Conservation (phyloP, 2,797 vertebrate species). For the Danio choprae region DNA sequence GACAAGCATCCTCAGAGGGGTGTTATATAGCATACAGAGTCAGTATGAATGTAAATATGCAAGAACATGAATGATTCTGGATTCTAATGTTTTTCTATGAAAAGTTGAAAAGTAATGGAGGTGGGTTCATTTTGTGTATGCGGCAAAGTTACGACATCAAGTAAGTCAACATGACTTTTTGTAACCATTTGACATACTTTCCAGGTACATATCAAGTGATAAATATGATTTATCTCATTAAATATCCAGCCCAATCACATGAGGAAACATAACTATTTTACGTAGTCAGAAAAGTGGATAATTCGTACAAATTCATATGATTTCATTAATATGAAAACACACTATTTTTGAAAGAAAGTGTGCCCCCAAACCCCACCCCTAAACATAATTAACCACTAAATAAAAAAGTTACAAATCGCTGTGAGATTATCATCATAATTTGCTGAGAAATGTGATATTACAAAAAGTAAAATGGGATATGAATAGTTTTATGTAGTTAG, state of each 20-base stretch:
- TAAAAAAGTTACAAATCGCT: no score
- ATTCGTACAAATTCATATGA: no score
- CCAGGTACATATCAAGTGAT: no score
- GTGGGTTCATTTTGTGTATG: background rate
- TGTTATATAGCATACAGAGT: background rate
- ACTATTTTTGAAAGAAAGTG: no score
- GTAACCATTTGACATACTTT: no score
- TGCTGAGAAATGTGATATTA: background rate
- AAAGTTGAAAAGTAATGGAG: background rate
- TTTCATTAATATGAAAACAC: no score
- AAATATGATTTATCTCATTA: no score
- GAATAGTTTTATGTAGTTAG: constrained; percentile 9
- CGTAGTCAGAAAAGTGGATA: no score
- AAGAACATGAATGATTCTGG: no score
- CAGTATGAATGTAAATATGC: background rate
- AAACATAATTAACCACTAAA: background rate
- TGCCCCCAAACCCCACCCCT: no score
- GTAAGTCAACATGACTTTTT: background rate
- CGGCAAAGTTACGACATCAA: background rate
- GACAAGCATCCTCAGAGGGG: constrained; percentile 30
- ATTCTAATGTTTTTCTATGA: background rate
- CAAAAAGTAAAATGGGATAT: background rate
- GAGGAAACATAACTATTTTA: no score
- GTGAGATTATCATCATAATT: background rate
- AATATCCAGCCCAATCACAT: background rate